These are phyloP conservation scores for Eclectus roratus DNA, from an alignment of 2,113 vertebrate species.

Conservation along the genomic window DNA sequence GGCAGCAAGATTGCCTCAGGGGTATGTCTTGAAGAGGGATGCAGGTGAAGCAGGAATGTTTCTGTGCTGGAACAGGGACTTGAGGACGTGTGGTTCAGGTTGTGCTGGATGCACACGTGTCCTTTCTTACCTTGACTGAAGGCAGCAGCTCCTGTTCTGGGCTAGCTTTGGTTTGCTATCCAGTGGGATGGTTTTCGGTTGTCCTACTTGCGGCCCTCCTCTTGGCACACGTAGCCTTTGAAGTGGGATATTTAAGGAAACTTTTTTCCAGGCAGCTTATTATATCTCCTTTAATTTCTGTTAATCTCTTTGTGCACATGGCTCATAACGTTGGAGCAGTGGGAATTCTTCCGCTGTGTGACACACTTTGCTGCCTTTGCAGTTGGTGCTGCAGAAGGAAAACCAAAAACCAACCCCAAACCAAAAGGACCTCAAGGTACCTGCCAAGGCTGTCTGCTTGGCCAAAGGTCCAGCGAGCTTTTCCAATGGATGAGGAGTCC, in stretches of 20 bases:
- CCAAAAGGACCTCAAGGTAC: not conserved
- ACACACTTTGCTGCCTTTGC: fast-evolving
- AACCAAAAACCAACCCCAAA: not conserved
- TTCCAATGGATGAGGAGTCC: not conserved
- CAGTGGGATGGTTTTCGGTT: not conserved
- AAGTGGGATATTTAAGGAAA: not conserved
- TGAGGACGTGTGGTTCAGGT: not conserved
- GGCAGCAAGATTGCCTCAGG: not conserved
- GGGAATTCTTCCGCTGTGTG: not conserved
- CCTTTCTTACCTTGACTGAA: fast-evolving
- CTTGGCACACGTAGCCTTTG: not conserved
- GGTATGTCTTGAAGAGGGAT: not conserved
- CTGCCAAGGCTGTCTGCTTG: slow-evolving; percentile 10
- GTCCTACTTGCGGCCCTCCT: not conserved
- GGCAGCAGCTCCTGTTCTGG: fast-evolving
- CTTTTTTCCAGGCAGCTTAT: not conserved
- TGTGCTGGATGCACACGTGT: fast-evolving
- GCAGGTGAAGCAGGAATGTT: not conserved
- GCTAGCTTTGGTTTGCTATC: not conserved
- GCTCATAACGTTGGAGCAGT: fast-evolving
- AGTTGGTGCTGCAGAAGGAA: not conserved
- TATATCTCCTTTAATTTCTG: not conserved
- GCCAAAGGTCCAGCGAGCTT: not conserved
- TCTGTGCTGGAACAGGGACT: not conserved
- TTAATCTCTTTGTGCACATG: not conserved